Conservation (phyloP, 2,113 vertebrate genomes). For the Mormyrus iriodes region DNA sequence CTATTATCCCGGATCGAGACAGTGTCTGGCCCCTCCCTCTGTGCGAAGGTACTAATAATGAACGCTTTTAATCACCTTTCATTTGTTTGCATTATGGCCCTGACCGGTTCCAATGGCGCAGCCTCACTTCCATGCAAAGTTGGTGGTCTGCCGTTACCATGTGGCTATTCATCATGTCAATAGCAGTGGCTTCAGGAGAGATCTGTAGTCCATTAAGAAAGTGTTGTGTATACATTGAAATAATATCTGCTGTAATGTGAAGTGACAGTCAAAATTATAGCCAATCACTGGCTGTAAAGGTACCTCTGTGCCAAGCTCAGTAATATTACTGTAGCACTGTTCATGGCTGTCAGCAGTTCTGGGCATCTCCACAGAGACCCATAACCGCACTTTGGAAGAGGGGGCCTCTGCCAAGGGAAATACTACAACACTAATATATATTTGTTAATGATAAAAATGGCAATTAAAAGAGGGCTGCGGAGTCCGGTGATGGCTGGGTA, state of each 20-base stretch:
- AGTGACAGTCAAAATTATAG: conserved; percentile 85
- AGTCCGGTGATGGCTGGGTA: not conserved
- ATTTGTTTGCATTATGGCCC: conserved; percentile 33
- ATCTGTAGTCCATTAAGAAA: conserved; percentile 70
- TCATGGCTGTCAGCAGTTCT: conserved; percentile 82
- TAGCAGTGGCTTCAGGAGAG: conserved; percentile 54
- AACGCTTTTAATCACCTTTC: conserved; percentile 18
- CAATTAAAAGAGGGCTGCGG: conserved; percentile 60
- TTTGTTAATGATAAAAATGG: conserved; percentile 75
- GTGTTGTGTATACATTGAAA: conserved; percentile 70
- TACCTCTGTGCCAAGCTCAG: conserved; percentile 73
- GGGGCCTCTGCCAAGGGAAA: conserved; percentile 79
- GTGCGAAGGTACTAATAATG: conserved; percentile 7
- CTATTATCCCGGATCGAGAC: not conserved
- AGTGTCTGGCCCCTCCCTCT: not conserved
- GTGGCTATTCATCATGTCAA: conserved; percentile 66
- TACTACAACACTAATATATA: conserved; percentile 78
- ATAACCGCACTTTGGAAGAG: conserved; percentile 72
- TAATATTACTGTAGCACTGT: conserved; percentile 79
- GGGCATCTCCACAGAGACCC: conserved; percentile 75
- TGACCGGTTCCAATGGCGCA: conserved; percentile 22
- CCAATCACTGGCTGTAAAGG: conserved; percentile 73
- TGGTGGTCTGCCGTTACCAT: conserved; percentile 32
- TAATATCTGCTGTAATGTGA: conserved; percentile 78
- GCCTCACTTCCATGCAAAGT: conserved; percentile 10